Percentiles rank a stretch among this genome's conserved stretches.
Conservation (phyloP, 1,140 invertebrate species). For the Notospermus geniculatus region DNA sequence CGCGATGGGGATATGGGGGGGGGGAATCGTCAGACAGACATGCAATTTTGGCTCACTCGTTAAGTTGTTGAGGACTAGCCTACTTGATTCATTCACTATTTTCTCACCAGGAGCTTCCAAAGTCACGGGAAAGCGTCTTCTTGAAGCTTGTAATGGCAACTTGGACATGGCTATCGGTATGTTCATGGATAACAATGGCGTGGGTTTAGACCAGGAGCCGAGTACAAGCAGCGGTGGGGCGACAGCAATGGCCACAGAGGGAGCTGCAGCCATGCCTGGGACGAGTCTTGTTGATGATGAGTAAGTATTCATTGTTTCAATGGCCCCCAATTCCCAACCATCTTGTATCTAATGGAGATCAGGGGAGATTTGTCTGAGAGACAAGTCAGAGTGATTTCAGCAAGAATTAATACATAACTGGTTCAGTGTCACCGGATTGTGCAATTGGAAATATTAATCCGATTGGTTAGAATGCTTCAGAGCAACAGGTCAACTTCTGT, state of each 20-base stretch:
- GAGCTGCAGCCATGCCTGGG: neutral
- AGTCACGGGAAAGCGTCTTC: conserved; percentile 46
- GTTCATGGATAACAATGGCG: conserved; percentile 57
- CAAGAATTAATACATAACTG: neutral
- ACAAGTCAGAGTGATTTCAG: neutral
- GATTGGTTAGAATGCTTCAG: neutral
- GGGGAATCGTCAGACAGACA: too few species aligned
- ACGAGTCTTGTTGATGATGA: neutral
- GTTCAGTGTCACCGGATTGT: neutral
- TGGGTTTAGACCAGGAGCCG: neutral
- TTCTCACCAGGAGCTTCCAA: conserved; percentile 31
- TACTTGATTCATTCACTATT: too few species aligned
- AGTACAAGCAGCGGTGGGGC: neutral
- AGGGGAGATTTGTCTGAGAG: neutral
- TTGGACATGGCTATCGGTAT: conserved; percentile 62
- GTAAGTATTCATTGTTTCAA: too few species aligned
- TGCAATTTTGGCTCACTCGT: too few species aligned
- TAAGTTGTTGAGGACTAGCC: too few species aligned
- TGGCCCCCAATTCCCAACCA: too few species aligned
- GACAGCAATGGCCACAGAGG: neutral
- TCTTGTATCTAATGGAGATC: neutral
- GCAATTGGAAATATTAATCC: neutral
- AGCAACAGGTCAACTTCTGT: neutral
- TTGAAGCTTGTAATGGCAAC: conserved; percentile 61
- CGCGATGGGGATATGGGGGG: too few species aligned